Conservation (phyloP, 2,888 invertebrate genomes). For the Tortricodes alternella region DNA sequence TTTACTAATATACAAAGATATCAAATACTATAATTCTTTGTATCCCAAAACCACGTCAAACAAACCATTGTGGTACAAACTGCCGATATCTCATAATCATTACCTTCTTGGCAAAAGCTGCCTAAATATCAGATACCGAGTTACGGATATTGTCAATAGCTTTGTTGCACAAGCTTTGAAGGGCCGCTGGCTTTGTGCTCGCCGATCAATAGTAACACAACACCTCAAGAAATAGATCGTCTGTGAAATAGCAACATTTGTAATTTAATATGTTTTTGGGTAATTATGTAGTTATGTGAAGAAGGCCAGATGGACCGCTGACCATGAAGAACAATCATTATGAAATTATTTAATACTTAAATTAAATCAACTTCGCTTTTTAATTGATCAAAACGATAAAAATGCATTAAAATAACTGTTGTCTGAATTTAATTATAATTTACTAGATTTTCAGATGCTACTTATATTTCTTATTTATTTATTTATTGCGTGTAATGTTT, state of each 20-base stretch:
- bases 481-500: too few relatives aligned
- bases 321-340: not conserved
- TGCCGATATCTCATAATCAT: slow-evolving; percentile 41
- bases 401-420: too few relatives aligned
- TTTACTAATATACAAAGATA: not conserved
- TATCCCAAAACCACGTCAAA: slow-evolving; percentile 22
- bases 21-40: not conserved
- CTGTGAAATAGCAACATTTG: slow-evolving; percentile 29
- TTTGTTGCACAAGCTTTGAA: slow-evolving; percentile 48
- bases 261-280: slow-evolving; percentile 26
- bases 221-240: slow-evolving; percentile 34
- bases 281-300: not conserved
- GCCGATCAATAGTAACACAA: slow-evolving; percentile 37
- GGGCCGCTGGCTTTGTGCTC: slow-evolving; percentile 31
- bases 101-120: slow-evolving; percentile 37
- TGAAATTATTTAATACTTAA: too few relatives aligned
- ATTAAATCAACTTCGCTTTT: too few relatives aligned
- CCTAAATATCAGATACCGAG: slow-evolving; percentile 45
- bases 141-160: slow-evolving; percentile 42
- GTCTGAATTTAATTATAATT: too few relatives aligned
- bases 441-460: too few relatives aligned
- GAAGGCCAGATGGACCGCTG: not conserved
- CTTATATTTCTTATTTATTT: too few relatives aligned
- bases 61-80: slow-evolving; percentile 22
- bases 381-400: too few relatives aligned